These are phyloP conservation scores for Scaptomyza tumidula DNA, from an alignment of 2,888 invertebrate species.

Conservation along the genomic window DNA sequence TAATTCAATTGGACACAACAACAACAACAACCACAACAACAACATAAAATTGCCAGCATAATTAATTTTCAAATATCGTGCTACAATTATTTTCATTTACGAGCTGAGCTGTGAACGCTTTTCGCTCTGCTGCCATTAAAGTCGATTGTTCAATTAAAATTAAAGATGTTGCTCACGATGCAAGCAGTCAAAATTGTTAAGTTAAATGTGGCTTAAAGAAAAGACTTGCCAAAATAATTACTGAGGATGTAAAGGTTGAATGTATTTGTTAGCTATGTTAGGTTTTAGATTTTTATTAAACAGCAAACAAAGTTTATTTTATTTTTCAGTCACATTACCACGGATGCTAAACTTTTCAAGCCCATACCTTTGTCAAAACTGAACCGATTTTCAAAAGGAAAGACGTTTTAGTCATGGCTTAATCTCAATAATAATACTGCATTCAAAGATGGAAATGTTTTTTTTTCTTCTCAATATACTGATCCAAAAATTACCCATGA, in stretches of 20 bases:
- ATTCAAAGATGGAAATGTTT: too few relatives aligned
- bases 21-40: constrained; percentile 25
- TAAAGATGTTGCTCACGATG: constrained; percentile 5
- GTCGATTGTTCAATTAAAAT: constrained; percentile 20
- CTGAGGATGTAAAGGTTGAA: not conserved
- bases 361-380: too few relatives aligned
- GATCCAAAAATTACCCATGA: too few relatives aligned
- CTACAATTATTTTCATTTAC: constrained; percentile 50
- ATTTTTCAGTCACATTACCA: too few relatives aligned
- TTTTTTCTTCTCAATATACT: too few relatives aligned
- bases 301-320: too few relatives aligned
- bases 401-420: too few relatives aligned
- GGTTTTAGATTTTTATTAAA: too few relatives aligned
- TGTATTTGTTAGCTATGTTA: not conserved
- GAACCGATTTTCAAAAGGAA: too few relatives aligned
- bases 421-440: too few relatives aligned
- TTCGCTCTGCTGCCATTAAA: constrained; percentile 7
- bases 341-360: too few relatives aligned
- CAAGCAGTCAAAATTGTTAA: not conserved
- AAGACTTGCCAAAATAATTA: not conserved
- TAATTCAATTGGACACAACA: constrained; percentile 70
- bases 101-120: constrained; percentile 23
- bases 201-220: not conserved
- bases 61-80: constrained; percentile 58
- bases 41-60: constrained; percentile 34